These are phyloP conservation scores for Xyrauchen texanus DNA, from an alignment of 2,113 vertebrate species.

Conservation along the genomic window DNA sequence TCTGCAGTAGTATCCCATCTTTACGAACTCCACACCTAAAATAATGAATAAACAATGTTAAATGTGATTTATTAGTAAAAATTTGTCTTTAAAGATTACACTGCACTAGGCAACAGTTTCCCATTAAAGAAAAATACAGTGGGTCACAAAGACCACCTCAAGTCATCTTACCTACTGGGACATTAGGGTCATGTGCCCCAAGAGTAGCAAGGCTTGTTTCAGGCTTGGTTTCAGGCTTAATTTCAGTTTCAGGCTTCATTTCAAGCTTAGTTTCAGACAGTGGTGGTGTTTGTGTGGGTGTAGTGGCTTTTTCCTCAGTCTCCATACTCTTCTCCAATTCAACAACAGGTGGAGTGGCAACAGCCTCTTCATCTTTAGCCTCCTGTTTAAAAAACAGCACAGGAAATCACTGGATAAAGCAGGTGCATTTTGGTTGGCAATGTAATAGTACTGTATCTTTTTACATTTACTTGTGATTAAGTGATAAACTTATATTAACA, in stretches of 20 bases:
- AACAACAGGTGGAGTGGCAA: background rate
- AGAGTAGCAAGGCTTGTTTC: conserved; percentile 62
- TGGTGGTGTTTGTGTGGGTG: background rate
- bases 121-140: too few species aligned
- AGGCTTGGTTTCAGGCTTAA: conserved; percentile 53
- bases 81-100: too few species aligned
- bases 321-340: conserved; percentile 38
- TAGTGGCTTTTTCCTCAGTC: conserved; percentile 26
- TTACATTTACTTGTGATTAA: too few species aligned
- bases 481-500: too few species aligned
- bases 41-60: conserved; percentile 37
- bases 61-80: background rate
- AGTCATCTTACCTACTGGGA: conserved; percentile 83
- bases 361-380: conserved; percentile 17
- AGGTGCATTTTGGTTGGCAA: too few species aligned
- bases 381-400: conserved; percentile 21
- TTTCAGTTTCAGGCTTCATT: too few species aligned
- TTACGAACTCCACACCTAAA: conserved; percentile 94
- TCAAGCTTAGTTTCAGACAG: too few species aligned
- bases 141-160: too few species aligned
- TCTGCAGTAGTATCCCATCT: conserved; percentile 96
- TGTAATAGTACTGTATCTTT: too few species aligned
- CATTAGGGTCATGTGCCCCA: conserved; percentile 82
- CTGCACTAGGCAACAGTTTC: too few species aligned
- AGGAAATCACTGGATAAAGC: background rate